Evolutionary conservation across 2,113 vertebrate genomes (phyloP).

Genomic region (Chiloscyllium plagiosum): DNA sequence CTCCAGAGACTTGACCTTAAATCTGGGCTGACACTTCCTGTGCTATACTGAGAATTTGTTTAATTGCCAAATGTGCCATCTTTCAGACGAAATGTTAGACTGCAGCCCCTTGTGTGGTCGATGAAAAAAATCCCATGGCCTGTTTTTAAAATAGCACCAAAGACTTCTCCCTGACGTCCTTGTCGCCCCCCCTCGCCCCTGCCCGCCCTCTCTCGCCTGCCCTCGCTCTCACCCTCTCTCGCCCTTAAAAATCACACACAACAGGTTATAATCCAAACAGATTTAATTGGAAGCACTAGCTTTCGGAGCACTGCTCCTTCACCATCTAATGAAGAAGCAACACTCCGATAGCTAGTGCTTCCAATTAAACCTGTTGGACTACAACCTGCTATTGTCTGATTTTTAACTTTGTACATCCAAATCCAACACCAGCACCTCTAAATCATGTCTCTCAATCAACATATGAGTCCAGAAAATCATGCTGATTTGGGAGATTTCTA

Average conservation of each 20-base stretch:
- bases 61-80: background rate
- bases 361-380: no score
- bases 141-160: background rate
- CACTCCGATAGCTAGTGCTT: no score
- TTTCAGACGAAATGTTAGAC: background rate
- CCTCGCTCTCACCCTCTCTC: no score
- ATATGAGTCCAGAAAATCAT: background rate
- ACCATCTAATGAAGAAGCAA: no score
- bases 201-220: no score
- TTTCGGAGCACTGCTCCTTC: no score
- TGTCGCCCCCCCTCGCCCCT: no score
- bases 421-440: background rate
- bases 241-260: no score
- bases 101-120: no score
- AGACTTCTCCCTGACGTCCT: background rate
- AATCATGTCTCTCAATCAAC: no score
- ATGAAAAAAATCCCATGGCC: background rate
- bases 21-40: background rate
- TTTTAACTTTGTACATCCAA: background rate
- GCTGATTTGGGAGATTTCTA: background rate
- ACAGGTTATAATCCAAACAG: no score
- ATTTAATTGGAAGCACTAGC: no score
- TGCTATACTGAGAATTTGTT: background rate
- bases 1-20: background rate
- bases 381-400: background rate